Evolutionary conservation across 2,888 invertebrate genomes (phyloP).

Genomic region (Cyclophora albipunctata): DNA sequence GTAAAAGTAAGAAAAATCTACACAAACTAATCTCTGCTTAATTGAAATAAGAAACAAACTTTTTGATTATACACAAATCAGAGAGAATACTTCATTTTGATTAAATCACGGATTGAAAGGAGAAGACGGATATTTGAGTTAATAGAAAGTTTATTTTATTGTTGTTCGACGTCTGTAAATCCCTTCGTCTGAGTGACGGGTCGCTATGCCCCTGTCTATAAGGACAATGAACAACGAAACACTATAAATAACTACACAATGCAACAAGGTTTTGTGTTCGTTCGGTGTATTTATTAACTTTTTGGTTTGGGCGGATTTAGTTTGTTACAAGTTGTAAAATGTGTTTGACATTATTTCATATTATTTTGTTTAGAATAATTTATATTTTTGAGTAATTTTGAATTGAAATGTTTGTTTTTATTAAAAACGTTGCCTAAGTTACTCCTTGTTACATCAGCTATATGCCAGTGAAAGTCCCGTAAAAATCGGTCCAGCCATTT

Average conservation of each 20-base stretch:
- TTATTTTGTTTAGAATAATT: too few relatives aligned
- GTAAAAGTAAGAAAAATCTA: too few relatives aligned
- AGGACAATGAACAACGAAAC: neutral
- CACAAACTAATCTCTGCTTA: too few relatives aligned
- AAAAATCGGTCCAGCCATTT: too few relatives aligned
- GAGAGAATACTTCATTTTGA: slow-evolving; percentile 29
- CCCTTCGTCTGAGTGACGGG: slow-evolving; percentile 10
- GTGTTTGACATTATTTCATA: too few relatives aligned
- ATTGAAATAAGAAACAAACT: too few relatives aligned
- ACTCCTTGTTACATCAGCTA: too few relatives aligned
- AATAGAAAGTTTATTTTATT: slow-evolving; percentile 54
- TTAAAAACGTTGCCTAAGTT: too few relatives aligned
- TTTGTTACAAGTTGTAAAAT: neutral
- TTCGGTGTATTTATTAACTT: neutral
- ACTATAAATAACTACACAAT: neutral
- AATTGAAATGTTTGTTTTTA: too few relatives aligned
- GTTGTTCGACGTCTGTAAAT: slow-evolving; percentile 40
- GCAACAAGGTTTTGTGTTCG: slow-evolving; percentile 3
- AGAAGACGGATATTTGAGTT: slow-evolving; percentile 47
- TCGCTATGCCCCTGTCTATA: neutral
- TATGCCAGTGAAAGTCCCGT: too few relatives aligned
- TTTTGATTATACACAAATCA: too few relatives aligned
- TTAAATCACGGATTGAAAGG: slow-evolving; percentile 59
- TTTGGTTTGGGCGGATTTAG: neutral
- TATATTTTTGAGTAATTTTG: too few relatives aligned